Evolutionary conservation across 2,113 vertebrate species (phyloP).

Genomic region (Zapus hudsonius): DNA sequence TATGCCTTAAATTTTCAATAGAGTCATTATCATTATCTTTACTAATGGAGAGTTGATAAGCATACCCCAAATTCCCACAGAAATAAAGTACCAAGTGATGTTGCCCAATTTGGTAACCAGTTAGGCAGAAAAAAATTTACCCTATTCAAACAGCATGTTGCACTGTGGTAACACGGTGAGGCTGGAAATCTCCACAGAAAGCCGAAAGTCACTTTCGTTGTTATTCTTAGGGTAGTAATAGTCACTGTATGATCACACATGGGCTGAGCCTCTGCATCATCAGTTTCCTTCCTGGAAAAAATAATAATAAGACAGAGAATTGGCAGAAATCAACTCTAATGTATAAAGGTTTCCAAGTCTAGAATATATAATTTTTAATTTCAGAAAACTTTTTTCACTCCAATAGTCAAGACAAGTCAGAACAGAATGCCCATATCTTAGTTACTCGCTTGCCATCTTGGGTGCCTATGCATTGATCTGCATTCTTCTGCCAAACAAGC

Average conservation of each 20-base stretch:
- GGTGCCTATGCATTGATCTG: not conserved
- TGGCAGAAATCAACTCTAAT: not conserved
- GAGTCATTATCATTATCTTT: not conserved
- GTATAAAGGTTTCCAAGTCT: not conserved
- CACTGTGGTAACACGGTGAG: rapidly evolving
- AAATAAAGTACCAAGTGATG: not conserved
- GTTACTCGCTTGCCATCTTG: not conserved
- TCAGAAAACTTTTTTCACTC: not conserved
- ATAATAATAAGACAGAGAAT: not conserved
- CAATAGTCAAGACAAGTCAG: not conserved
- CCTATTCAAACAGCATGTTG: not conserved
- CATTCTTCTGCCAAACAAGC: not conserved
- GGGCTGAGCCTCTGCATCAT: not conserved
- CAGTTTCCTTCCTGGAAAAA: not conserved
- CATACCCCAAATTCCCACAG: not conserved
- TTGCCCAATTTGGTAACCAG: not conserved
- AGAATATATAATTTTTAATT: not conserved
- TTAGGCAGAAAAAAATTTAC: not conserved
- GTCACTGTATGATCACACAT: not conserved
- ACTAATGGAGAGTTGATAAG: not conserved
- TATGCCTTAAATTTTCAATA: not conserved
- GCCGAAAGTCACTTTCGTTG: too few species aligned
- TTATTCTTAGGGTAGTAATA: not conserved
- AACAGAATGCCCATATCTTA: not conserved
- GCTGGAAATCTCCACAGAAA: not conserved